Percentiles rank a stretch among this genome's conserved stretches.
Evolutionary conservation across 2,113 vertebrate genomes (phyloP).

Genomic region (Odobenus rosmarus): DNA sequence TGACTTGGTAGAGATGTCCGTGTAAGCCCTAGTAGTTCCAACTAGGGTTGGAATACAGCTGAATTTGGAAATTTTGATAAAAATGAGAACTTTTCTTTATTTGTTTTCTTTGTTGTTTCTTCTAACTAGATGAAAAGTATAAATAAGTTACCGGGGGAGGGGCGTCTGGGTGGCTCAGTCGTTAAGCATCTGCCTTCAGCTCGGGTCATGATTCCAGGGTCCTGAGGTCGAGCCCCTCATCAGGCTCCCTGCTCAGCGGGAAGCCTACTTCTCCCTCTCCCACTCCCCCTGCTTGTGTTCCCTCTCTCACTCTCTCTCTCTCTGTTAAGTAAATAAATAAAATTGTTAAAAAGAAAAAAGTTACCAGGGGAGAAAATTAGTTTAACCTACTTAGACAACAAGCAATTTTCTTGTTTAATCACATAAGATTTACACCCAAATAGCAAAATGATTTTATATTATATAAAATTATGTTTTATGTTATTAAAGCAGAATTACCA

Average conservation of each 20-base stretch:
- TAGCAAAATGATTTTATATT: conserved; percentile 6
- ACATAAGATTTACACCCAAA: neutral
- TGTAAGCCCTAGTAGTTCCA: neutral
- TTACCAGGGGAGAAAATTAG: neutral
- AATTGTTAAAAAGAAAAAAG: neutral
- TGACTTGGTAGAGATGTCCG: neutral
- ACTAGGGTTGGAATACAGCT: neutral
- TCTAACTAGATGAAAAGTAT: neutral
- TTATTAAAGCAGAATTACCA: neutral
- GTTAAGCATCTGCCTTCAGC: no score
- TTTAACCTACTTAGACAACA: neutral
- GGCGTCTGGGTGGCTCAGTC: no score
- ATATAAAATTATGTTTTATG: neutral
- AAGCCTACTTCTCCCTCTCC: no score
- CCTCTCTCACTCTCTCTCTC: no score
- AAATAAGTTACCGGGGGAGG: neutral
- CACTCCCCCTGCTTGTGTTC: no score
- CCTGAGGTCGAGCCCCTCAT: no score
- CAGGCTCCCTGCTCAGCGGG: no score
- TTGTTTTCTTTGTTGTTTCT: neutral
- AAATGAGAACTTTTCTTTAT: neutral
- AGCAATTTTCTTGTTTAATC: neutral
- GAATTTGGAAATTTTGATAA: conserved; percentile 27
- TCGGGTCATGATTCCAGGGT: no score
- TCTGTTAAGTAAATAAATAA: no score